phyloP scores from a whole-genome alignment of 1,140 invertebrate genomes.

The Drosophila tsacasi region DNA sequence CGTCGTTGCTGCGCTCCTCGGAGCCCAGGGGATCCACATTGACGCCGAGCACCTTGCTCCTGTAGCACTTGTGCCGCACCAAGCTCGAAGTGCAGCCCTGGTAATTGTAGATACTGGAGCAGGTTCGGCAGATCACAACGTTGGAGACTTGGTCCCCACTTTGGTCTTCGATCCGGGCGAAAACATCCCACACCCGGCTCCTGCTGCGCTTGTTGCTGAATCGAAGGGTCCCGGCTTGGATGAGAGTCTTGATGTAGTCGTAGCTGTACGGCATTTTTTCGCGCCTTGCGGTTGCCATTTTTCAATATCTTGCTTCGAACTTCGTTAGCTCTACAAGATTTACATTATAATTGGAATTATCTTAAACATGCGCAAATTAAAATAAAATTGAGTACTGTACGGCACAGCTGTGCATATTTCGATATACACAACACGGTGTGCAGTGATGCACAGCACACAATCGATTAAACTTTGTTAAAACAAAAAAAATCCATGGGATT shows the following conservation, averaged over 20 bases:
- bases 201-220: constrained; percentile 26
- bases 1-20: background rate
- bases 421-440: background rate
- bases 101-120: constrained; percentile 23
- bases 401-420: background rate
- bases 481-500: fast-evolving
- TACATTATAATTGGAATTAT: background rate
- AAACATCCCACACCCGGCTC: constrained; percentile 35
- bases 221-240: constrained; percentile 12
- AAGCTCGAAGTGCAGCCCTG: constrained; percentile 26
- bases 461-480: background rate
- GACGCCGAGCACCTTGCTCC: background rate
- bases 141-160: constrained; percentile 4
- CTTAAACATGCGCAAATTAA: background rate
- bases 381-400: background rate
- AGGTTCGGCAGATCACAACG: constrained; percentile 29
- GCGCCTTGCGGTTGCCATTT: background rate
- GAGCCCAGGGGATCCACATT: background rate
- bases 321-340: background rate
- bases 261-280: constrained; percentile 5
- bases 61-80: constrained; percentile 37
- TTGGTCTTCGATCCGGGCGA: constrained; percentile 22
- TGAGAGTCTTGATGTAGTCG: constrained; percentile 14
- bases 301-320: background rate
- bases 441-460: background rate